Base-by-base conservation (phyloP, 2,113 vertebrate genomes). In the Halcyon malimbica region DNA sequence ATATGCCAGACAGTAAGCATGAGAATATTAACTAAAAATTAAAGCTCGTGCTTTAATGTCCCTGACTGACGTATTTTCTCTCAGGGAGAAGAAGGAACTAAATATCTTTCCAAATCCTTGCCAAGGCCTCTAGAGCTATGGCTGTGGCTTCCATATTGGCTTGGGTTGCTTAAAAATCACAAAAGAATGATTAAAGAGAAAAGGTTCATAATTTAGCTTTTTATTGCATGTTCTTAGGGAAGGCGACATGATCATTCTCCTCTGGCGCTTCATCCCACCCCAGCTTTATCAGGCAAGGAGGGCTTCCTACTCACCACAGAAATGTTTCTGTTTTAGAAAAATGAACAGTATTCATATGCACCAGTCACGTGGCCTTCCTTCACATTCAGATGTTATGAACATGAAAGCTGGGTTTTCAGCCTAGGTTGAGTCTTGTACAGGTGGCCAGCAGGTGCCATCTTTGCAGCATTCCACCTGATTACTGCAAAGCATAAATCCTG, bases 41-140 rank as follows among this genome's bases (percentile, higher is more conserved):
- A 50, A 76, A 59, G 10, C 20, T 77, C 23, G 37, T 69, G 9
- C 41, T 93, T 93, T 95, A 76, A 90, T 78, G 20, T 63, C 24
- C 11, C 42, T 88, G 75, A 26, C 23, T 79, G 62, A 75, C 86
- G 67, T 94, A 70, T 95, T 90, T 91, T 80, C 79, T 93, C 82
- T 94, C 12, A 28, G 90, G 68, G 71, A 94, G 46, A 88, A 88
- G 46, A 94, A 96, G 86, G 88, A 73, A 80, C 42, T 62, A 84
- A 92, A 17, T 77, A 50, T 70, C 46, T 75, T 80, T 88, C 82
- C 78, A 86, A 96, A 86, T 6, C 9, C 8, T 86, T 63, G 37
- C 31, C 65, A 70, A 77, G 33, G 25, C n/a, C 67, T 92, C 92
- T 88, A 77, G 62, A 91, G 44, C 35, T 39, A 65, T 37, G 29